phyloP scores from a whole-genome alignment of 2,797 vertebrate genomes.

The Rachycentron canadum region DNA sequence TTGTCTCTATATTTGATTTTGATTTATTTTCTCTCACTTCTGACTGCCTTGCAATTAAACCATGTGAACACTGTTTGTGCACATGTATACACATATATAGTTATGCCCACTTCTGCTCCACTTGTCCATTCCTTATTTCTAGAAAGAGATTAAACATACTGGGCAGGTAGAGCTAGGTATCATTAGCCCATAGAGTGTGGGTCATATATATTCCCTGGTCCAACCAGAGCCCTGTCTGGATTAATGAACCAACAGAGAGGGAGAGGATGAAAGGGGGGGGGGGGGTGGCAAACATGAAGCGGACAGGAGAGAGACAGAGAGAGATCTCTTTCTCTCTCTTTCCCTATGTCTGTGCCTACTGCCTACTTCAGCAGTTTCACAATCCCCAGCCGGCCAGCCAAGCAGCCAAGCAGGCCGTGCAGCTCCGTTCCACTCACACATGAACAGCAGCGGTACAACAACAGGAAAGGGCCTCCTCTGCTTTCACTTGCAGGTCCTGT shows the following conservation, averaged over 20 bases:
- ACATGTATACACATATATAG: background rate
- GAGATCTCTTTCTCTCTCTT: conserved; percentile 65
- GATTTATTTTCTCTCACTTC: conserved; percentile 9
- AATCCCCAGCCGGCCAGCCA: conserved; percentile 80
- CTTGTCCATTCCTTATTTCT: conserved; percentile 82
- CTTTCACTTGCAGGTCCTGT: conserved; percentile 80
- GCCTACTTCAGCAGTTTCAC: conserved; percentile 89
- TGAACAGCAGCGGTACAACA: conserved; percentile 76
- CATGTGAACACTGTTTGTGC: background rate
- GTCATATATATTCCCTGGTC: conserved; percentile 57
- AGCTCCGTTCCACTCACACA: conserved; percentile 79
- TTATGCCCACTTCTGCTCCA: background rate
- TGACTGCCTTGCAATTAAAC: background rate
- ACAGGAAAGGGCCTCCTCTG: conserved; percentile 82
- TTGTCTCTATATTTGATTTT: conserved; percentile 30
- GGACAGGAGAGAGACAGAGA: conserved; percentile 79
- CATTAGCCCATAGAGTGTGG: conserved; percentile 81
- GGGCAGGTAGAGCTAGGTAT: conserved; percentile 83
- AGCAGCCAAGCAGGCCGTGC: conserved; percentile 69
- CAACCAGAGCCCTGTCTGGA: conserved; percentile 66
- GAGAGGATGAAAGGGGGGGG: conserved; percentile 49
- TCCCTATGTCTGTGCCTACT: conserved; percentile 76
- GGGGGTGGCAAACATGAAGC: conserved; percentile 69
- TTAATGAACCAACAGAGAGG: conserved; percentile 73
- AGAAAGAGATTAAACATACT: conserved; percentile 83